Evolutionary conservation across 2,797 vertebrate species (phyloP).

Genomic region (Vireo griseus): DNA sequence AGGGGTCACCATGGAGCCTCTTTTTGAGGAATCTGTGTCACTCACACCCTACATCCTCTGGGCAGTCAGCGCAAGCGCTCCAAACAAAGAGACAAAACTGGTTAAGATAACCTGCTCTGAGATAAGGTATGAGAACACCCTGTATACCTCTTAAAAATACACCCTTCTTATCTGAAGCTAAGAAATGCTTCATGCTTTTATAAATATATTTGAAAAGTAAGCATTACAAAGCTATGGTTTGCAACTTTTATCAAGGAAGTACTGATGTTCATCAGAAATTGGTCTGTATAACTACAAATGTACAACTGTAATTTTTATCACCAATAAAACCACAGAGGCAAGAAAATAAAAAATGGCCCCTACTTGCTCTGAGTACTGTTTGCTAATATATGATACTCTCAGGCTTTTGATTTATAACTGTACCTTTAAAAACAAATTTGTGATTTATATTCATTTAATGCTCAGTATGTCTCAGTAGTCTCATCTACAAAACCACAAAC

Average conservation of each 20-base stretch:
- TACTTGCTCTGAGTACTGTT: neutral
- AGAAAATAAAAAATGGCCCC: neutral
- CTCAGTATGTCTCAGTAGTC: neutral
- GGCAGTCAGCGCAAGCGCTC: neutral
- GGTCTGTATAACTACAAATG: neutral
- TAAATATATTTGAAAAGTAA: constrained; percentile 19
- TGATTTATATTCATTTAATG: neutral
- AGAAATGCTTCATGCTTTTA: neutral
- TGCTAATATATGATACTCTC: neutral
- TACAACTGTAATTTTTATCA: neutral
- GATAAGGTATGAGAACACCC: neutral
- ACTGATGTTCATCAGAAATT: neutral
- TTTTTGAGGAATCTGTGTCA: neutral
- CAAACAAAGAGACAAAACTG: neutral
- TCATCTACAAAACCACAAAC: neutral
- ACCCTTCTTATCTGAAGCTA: constrained; percentile 38
- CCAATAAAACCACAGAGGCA: neutral
- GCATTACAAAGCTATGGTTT: neutral
- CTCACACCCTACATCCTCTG: neutral
- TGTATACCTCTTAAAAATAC: neutral
- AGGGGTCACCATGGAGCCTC: rapidly evolving
- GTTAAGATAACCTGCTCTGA: neutral
- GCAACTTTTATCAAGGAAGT: neutral
- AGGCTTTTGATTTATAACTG: neutral
- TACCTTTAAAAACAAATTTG: neutral